Evolutionary conservation across 2,888 invertebrate species (phyloP).

Genomic region (Protodeltote pygarga): DNA sequence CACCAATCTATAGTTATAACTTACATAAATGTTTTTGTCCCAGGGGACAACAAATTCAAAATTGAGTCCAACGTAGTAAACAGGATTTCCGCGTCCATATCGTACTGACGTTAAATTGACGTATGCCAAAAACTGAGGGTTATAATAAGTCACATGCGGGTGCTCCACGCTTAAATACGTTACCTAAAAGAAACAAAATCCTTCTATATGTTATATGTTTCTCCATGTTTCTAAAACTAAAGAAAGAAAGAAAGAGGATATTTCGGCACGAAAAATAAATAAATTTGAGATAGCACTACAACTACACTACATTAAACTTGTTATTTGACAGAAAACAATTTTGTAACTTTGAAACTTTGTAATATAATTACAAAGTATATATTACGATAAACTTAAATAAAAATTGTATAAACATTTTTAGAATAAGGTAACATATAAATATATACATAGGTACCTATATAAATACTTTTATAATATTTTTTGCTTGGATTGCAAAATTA

Average conservation of each 20-base stretch:
- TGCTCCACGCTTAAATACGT: conserved; percentile 55
- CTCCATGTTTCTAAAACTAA: not conserved
- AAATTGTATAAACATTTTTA: too few species aligned
- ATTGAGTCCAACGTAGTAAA: conserved; percentile 54
- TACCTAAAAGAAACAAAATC: conserved; percentile 37
- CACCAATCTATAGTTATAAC: conserved; percentile 5
- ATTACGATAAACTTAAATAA: too few species aligned
- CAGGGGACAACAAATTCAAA: conserved; percentile 4
- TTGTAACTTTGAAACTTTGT: too few species aligned
- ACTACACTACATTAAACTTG: not conserved
- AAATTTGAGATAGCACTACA: too few species aligned
- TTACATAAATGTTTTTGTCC: conserved; percentile 40
- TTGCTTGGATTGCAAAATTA: not conserved
- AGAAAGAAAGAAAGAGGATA: too few species aligned
- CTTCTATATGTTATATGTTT: too few species aligned
- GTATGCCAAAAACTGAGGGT: conserved; percentile 36
- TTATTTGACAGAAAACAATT: too few species aligned
- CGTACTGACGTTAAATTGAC: conserved; percentile 49
- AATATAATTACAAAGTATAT: too few species aligned
- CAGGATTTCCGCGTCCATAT: conserved; percentile 48
- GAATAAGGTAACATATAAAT: too few species aligned
- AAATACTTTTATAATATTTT: too few species aligned
- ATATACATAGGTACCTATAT: too few species aligned
- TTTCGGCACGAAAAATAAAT: too few species aligned
- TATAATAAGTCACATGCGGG: conserved; percentile 44